Base-by-base conservation (phyloP, 2,113 vertebrate species). In the Hirundichthys speculiger region DNA sequence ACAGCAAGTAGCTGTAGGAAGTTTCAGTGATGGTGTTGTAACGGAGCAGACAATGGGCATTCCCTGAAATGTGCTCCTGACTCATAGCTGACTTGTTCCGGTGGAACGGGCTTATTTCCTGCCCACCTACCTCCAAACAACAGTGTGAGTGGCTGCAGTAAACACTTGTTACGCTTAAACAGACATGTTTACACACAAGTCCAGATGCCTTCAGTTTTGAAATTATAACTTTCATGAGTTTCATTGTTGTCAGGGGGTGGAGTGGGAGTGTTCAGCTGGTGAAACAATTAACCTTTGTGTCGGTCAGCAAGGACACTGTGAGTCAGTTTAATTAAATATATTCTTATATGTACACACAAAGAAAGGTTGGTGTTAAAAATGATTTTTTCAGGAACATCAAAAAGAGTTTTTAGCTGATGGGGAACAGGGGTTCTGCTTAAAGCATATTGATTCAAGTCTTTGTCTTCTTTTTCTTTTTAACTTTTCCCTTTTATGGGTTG, bases 31-130 rank as follows among this genome's bases (percentile, higher is more conserved):
- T 20, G 13, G 48, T 63, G 61, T 73, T 77, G 42, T 61, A 66
- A 54, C 11, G 56, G 22, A 58, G 56, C 8, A 66, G 38, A 82
- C 83, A 89, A 90, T 86, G 49, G 70, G 55, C 41, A 22, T 69
- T 73, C 51, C 86, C 77, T 79, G 82, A 88, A 88, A 64, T 51
- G n/a, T 3, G 21, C 63, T 73, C 65, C 18, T 50, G 73, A 59
- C 74, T 51, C 25, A 47, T 63, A 16, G 49, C 58, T 62, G 74
- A 77, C 59, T 75, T 34, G 49, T 50, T 77, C 63, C 64, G 83
- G 9, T 79, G 57, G 52, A 50, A 64, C 85, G 73, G 43, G 15
- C 71, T 38, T 69, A 54, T 59, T 86, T 89, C 82, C 80, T 85
- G 68, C 64, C 54, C 30, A 52, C 27, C 46, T 53, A 62, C 68